Evolutionary conservation across 2,888 invertebrate genomes (phyloP), one percentile per base, ranked within the genome.

Genomic region (Dysmachus trigonus): DNA sequence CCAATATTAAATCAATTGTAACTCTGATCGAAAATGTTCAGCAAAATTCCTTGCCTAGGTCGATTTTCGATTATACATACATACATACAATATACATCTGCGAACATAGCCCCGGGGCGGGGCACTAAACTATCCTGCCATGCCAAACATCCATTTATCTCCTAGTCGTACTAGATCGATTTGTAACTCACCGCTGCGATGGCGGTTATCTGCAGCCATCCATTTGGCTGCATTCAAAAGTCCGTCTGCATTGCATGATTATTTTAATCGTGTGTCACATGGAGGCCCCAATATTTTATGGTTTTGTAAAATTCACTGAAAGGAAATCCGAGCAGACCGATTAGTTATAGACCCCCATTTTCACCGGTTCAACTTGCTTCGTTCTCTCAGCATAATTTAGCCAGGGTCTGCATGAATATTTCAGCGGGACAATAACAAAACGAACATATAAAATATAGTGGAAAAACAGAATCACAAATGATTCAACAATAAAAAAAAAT

Each of bases 251-350:
- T 81, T 47, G 51, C 81, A 81, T 81, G 81, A 81, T 81, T 81
- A 62, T 62, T 72, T 72, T 83, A 72, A 83, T 72, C 83, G 83
- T 83, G 72, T 83, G 83, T 83, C 83, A 83, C 83, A 83, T 83
- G 13, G 83, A 83, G 83, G 38, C 27, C 27, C 73, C 35, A 41
- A 83, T 83, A 83, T 72, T 83, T 83, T 83, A 83, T 83, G 83
- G 83, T 83, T 83, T 83, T 83, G 72, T 22, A 41, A 83, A 72
- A 83, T 83, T 72, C 41, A 72, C 71, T 83, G 83, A 71, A 83
- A 83, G 72, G 33, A 83, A 83, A 83, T 83, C 83, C 83, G 83
- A 72, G 83, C 83, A 83, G 27, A 38, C 27, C 72, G 83, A 83
- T 83, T 83, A 72, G 83, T 72, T 83, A 83, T 83, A 72, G 72